Percentiles rank a stretch among this genome's conserved stretches.
These are phyloP conservation scores for Falco punctatus DNA, from an alignment of 2,113 vertebrate genomes.

Conservation along the genomic window DNA sequence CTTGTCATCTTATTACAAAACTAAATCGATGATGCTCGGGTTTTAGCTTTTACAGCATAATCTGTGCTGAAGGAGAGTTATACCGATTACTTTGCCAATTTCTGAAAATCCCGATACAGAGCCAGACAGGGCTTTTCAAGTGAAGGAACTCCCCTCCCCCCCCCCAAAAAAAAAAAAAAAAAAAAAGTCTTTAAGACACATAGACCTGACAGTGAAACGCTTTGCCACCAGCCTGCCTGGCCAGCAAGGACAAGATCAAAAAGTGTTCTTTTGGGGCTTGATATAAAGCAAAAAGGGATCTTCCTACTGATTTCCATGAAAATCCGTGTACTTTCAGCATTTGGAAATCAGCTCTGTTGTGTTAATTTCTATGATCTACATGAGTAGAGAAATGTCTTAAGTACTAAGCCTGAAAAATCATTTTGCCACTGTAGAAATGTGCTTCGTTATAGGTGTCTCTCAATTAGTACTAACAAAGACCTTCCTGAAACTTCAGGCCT, in stretches of 20 bases:
- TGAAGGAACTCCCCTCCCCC: neutral
- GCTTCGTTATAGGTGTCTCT: neutral
- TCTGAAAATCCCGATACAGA: neutral
- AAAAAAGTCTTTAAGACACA: neutral
- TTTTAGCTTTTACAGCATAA: constrained; percentile 64
- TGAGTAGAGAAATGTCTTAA: neutral
- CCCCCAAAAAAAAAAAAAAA: neutral
- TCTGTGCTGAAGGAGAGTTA: constrained; percentile 52
- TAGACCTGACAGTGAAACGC: neutral
- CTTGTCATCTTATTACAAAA: constrained; percentile 64
- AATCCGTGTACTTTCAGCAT: neutral
- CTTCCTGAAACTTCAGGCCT: neutral
- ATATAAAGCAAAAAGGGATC: neutral
- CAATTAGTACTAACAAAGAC: neutral
- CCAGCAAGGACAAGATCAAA: neutral
- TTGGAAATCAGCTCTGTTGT: neutral
- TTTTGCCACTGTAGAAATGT: neutral
- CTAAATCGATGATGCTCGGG: constrained; percentile 56
- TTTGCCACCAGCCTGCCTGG: neutral
- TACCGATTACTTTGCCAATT: constrained; percentile 56
- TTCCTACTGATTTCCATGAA: neutral
- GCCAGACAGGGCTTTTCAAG: neutral
- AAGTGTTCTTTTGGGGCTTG: rapidly evolving
- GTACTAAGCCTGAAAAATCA: neutral
- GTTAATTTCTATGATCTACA: neutral